Conservation (phyloP, 2,113 vertebrate species). For the Cochlearius cochlearius region DNA sequence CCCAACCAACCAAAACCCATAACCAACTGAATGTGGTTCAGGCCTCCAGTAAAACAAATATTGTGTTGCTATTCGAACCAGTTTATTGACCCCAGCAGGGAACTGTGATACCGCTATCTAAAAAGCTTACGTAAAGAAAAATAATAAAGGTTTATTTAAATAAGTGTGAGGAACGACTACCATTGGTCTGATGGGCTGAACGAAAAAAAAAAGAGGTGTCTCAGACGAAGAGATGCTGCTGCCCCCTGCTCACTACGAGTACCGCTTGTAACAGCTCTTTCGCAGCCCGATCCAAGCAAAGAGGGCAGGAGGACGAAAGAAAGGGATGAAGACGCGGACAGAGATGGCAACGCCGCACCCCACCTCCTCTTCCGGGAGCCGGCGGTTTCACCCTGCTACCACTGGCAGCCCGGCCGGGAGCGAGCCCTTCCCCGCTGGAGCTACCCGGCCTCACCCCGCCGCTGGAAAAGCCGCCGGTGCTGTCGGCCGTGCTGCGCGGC, state of each 20-base stretch:
- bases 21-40: accelerated
- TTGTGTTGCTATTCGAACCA: not conserved
- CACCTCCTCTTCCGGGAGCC: not conserved
- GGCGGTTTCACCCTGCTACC: not conserved
- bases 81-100: not conserved
- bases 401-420: no score
- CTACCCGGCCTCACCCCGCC: not conserved
- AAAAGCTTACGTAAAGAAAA: not conserved
- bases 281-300: not conserved
- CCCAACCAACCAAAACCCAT: not conserved
- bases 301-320: accelerated
- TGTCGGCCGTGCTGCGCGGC: not conserved
- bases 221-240: accelerated
- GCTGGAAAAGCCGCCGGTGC: not conserved
- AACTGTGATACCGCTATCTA: not conserved
- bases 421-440: not conserved
- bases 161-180: not conserved
- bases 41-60: not conserved
- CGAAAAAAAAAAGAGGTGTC: no score
- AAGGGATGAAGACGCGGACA: accelerated
- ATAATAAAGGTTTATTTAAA: not conserved
- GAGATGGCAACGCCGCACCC: not conserved
- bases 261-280: not conserved
- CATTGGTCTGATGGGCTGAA: not conserved
- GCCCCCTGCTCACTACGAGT: accelerated